A percentile compares a stretch with the other conserved stretches of the same genome.
Conservation (phyloP, 2,797 vertebrate species). For the Hybognathus amarus region DNA sequence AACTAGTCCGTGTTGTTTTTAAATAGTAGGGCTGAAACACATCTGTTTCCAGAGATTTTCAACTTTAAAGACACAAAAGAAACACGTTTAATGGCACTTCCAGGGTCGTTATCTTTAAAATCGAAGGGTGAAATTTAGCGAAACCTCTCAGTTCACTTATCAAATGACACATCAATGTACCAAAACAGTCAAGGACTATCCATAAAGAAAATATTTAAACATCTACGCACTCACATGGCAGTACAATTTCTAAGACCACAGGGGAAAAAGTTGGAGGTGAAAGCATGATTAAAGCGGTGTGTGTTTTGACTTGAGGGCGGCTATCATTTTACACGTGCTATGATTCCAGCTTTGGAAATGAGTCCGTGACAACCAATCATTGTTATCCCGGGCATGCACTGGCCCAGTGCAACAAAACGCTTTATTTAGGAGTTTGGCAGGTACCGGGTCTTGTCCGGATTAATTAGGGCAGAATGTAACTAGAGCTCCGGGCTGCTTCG, state of each 20-base stretch:
- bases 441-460: constrained; percentile 72
- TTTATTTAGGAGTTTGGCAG: constrained; percentile 74
- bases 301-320: constrained; percentile 66
- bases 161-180: constrained; percentile 22
- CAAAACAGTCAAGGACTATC: constrained; percentile 55
- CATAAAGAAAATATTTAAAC: constrained; percentile 50
- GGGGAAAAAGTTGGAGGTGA: constrained; percentile 24
- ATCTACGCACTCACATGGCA: constrained; percentile 28
- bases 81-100: constrained; percentile 24
- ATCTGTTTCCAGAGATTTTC: constrained; percentile 46
- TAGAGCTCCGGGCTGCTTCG: constrained; percentile 69
- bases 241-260: constrained; percentile 46
- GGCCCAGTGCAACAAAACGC: constrained; percentile 66
- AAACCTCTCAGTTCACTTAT: constrained; percentile 3
- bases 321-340: constrained; percentile 66
- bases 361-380: constrained; percentile 68
- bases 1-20: constrained; percentile 2
- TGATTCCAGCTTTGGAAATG: constrained; percentile 65
- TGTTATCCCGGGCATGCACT: constrained; percentile 59
- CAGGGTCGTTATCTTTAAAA: constrained; percentile 45
- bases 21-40: constrained; percentile 31
- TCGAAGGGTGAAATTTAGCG: constrained; percentile 46
- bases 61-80: constrained; percentile 25
- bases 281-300: constrained; percentile 53
- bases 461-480: constrained; percentile 77